phyloP scores from a whole-genome alignment of 2,888 invertebrate genomes.

The Polydesmus complanatus region DNA sequence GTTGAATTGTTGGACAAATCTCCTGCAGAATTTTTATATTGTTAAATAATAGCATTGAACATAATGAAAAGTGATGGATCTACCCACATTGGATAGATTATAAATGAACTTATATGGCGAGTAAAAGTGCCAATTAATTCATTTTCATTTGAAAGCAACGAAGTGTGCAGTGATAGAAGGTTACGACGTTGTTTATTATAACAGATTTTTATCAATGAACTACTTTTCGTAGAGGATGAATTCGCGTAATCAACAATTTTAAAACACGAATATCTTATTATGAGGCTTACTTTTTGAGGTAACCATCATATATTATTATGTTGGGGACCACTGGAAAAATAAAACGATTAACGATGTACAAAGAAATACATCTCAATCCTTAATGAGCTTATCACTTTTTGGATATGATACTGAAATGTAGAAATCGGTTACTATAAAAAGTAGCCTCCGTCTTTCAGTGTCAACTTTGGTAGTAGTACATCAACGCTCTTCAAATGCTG shows the following conservation, averaged over 20 bases:
- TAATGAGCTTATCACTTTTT: neutral
- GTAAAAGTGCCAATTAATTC: neutral
- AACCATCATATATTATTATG: neutral
- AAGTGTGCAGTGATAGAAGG: neutral
- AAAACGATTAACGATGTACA: neutral
- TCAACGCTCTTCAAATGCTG: too few species aligned
- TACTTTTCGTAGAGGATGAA: neutral
- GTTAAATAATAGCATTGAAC: neutral
- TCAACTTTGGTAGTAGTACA: too few species aligned
- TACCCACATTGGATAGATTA: conserved; percentile 14
- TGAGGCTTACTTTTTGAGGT: neutral
- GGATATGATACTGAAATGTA: neutral
- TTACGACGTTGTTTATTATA: neutral
- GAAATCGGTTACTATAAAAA: too few species aligned
- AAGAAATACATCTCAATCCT: neutral
- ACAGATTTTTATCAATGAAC: too few species aligned
- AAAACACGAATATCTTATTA: neutral
- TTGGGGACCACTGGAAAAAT: neutral
- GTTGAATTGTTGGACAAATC: neutral
- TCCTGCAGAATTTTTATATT: neutral
- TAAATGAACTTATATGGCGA: neutral
- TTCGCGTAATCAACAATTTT: neutral
- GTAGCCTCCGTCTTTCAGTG: too few species aligned
- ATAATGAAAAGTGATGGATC: conserved; percentile 5
- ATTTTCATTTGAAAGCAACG: neutral